Base-by-base conservation (phyloP, 2,888 invertebrate genomes). In the Lysandra coridon region DNA sequence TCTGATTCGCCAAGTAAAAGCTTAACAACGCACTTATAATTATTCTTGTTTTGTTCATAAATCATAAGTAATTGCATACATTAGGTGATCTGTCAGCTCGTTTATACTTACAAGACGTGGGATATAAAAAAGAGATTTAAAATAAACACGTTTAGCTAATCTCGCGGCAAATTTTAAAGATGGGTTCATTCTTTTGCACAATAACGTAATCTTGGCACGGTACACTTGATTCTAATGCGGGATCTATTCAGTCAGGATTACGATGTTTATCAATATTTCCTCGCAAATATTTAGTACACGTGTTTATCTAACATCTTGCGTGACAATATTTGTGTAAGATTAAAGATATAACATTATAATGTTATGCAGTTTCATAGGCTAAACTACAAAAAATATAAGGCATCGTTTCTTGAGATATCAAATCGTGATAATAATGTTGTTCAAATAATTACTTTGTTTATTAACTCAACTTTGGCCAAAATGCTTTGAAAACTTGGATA, bases 141-240 rank as follows among this genome's bases (percentile, higher is more conserved):
- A 74, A 80, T 76, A 81, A 77, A 81, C 40, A 80, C 73, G 30
- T 44, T 69, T 80, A 78, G 14, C 78, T 81, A 60, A 30, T 37
- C 75, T 60, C 30, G 73, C 62, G 74, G 40, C 75, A 57, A 79
- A 75, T 62, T 75, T 60, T 53, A n/a, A 60, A 75, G 57, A 76
- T 76, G 37, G 40, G 60, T 60, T 40, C 78, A 82, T 80, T 83
- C 82, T 84, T 91, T 93, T 93, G 91, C 91, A 92, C 93, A 93
- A 93, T 86, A 85, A 88, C 84, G 84, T 94, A 93, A 94, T 92
- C 93, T 88, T 81, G 87, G 90, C 92, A 94, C 92, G 94, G 83
- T 91, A 92, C 94, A 94, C 94, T 94, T 94, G 93, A 93, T 91
- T 88, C 90, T 90, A 93, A 93, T 92, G 88, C 83, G 84, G 80